phyloP scores from a whole-genome alignment of 92 coral and sea anemone species.

The Galaxea fascicularis region DNA sequence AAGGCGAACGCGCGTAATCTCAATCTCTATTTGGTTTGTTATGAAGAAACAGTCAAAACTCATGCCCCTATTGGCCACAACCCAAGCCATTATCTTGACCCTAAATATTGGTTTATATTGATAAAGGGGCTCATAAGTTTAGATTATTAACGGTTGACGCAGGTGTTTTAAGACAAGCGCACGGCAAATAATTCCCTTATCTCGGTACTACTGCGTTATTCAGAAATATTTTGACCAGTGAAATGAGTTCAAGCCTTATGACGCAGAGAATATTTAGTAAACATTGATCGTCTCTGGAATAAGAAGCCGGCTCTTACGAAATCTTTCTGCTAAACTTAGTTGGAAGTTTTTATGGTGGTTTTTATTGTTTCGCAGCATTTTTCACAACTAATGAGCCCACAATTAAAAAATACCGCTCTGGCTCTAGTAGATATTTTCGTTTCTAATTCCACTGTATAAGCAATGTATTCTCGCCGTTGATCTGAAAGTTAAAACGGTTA shows the following conservation, averaged over 20 bases:
- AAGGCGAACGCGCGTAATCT: slow-evolving; percentile 24
- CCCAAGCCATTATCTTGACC: slow-evolving; percentile 37
- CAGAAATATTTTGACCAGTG: slow-evolving; percentile 33
- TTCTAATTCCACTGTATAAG: background rate
- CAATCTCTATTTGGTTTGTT: slow-evolving; percentile 20
- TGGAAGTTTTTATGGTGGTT: slow-evolving; percentile 33
- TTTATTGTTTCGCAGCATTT: slow-evolving; percentile 29
- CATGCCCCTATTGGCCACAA: slow-evolving; percentile 43
- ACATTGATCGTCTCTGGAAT: background rate
- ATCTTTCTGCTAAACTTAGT: slow-evolving; percentile 8
- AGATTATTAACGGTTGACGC: slow-evolving; percentile 72
- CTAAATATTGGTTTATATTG: slow-evolving; percentile 66
- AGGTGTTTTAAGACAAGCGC: slow-evolving; percentile 49
- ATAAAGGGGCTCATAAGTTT: slow-evolving; percentile 53
- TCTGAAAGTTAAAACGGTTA: background rate
- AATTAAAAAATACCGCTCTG: slow-evolving; percentile 31
- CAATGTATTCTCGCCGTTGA: background rate
- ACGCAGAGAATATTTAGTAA: slow-evolving; percentile 9
- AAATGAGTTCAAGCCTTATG: slow-evolving; percentile 10
- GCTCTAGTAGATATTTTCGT: background rate
- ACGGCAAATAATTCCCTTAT: slow-evolving; percentile 35
- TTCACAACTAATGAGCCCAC: slow-evolving; percentile 30
- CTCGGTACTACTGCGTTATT: slow-evolving; percentile 14
- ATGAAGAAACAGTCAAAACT: slow-evolving; percentile 29
- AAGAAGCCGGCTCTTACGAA: background rate